Evolutionary conservation across 2,113 vertebrate species (phyloP).

Genomic region (Poeciliopsis occidentalis): DNA sequence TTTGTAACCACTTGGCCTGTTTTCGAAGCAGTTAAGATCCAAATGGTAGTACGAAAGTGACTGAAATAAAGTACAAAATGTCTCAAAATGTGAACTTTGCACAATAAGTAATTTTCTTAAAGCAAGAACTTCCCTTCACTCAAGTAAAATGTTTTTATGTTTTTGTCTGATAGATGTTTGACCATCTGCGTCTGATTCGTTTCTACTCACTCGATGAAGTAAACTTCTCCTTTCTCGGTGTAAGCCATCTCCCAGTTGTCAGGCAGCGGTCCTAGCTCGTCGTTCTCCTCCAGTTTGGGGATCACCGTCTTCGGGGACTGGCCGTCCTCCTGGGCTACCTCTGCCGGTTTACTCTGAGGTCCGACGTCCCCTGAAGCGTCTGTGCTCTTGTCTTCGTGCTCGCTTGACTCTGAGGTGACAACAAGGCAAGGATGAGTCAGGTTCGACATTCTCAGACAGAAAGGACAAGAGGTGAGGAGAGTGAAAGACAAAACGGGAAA

Average conservation of each 20-base stretch:
- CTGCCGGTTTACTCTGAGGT: constrained; percentile 80
- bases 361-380: constrained; percentile 85
- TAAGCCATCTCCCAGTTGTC: constrained; percentile 99
- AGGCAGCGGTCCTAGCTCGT: constrained; percentile 90
- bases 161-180: too few species aligned
- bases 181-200: too few species aligned
- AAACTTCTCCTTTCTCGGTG: constrained; percentile 98
- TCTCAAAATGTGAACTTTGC: too few species aligned
- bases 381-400: constrained; percentile 93
- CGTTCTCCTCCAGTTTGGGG: constrained; percentile 87
- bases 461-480: not conserved
- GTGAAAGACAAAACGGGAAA: constrained; percentile 36
- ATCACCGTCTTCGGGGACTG: constrained; percentile 80
- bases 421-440: constrained; percentile 48
- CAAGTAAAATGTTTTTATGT: too few species aligned
- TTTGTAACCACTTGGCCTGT: too few species aligned
- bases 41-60: too few species aligned
- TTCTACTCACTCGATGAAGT: constrained; percentile 96
- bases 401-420: constrained; percentile 89
- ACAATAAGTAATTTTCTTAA: too few species aligned
- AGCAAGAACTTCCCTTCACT: too few species aligned
- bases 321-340: constrained; percentile 83
- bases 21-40: too few species aligned
- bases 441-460: constrained; percentile 15
- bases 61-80: too few species aligned